phyloP scores from a whole-genome alignment of 2,797 vertebrate genomes.

The Furcifer pardalis region DNA sequence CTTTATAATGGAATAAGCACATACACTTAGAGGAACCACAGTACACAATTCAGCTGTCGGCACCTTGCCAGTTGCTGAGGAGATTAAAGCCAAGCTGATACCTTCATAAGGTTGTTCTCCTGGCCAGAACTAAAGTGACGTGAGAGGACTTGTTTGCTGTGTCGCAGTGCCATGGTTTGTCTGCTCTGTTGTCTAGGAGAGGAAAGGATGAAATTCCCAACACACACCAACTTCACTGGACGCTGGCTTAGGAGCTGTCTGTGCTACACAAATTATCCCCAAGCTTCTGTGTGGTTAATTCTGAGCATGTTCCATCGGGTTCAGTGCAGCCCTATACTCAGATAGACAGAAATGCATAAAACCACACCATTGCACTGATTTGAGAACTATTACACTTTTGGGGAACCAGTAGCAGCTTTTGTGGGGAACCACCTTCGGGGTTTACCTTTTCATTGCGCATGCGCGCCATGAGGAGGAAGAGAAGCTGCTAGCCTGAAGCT shows the following conservation, averaged over 20 bases:
- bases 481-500: too few species aligned
- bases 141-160: background rate
- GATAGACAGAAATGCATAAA: background rate
- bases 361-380: background rate
- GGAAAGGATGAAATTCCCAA: background rate
- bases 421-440: too few species aligned
- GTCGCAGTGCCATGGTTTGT: background rate
- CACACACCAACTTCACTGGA: background rate
- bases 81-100: background rate
- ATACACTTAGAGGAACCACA: background rate
- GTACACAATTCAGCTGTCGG: background rate
- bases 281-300: background rate
- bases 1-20: constrained; percentile 23
- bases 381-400: background rate
- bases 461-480: too few species aligned
- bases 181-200: background rate
- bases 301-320: background rate
- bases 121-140: background rate
- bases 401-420: too few species aligned
- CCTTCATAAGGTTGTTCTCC: background rate
- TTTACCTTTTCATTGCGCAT: too few species aligned
- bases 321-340: background rate
- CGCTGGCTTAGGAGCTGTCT: background rate
- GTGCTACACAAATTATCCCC: background rate
- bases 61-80: background rate